These are phyloP conservation scores for Xestobium rufovillosum DNA, from an alignment of 2,888 invertebrate genomes.

Conservation along the genomic window DNA sequence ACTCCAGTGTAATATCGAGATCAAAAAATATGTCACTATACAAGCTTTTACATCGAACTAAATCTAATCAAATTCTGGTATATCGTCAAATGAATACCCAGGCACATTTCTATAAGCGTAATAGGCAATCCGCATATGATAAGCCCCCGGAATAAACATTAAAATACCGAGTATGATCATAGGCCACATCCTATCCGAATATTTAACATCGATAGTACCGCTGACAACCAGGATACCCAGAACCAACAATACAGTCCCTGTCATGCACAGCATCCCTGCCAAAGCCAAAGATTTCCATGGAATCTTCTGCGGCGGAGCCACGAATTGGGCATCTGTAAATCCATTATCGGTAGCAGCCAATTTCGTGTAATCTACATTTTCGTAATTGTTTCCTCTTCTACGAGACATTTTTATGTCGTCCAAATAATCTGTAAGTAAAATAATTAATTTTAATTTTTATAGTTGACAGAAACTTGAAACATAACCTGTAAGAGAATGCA, in stretches of 20 bases:
- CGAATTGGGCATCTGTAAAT: conserved; percentile 64
- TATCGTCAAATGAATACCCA: conserved; percentile 81
- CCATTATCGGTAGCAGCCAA: conserved; percentile 54
- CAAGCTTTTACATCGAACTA: too few relatives aligned
- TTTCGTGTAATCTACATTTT: conserved; percentile 56
- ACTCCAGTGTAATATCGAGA: too few relatives aligned
- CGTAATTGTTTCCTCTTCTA: conserved; percentile 50
- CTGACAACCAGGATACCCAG: conserved; percentile 71
- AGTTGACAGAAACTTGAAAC: too few relatives aligned
- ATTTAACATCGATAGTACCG: conserved; percentile 75
- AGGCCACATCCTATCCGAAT: conserved; percentile 83
- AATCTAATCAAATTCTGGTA: conserved; percentile 73
- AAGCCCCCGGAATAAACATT: conserved; percentile 89
- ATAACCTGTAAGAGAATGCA: conserved; percentile 36
- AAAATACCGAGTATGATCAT: conserved; percentile 77
- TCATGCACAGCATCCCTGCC: conserved; percentile 67
- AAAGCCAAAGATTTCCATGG: conserved; percentile 80
- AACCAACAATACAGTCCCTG: conserved; percentile 64
- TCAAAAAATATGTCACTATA: too few relatives aligned
- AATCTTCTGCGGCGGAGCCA: conserved; percentile 58
- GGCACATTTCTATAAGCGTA: conserved; percentile 77
- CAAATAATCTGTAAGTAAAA: conserved; percentile 40
- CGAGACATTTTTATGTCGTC: conserved; percentile 53
- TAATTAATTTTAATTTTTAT: too few relatives aligned
- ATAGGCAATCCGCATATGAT: conserved; percentile 81